Base-by-base conservation (phyloP, 2,888 invertebrate species). In the Acanthoscelides obtectus region DNA sequence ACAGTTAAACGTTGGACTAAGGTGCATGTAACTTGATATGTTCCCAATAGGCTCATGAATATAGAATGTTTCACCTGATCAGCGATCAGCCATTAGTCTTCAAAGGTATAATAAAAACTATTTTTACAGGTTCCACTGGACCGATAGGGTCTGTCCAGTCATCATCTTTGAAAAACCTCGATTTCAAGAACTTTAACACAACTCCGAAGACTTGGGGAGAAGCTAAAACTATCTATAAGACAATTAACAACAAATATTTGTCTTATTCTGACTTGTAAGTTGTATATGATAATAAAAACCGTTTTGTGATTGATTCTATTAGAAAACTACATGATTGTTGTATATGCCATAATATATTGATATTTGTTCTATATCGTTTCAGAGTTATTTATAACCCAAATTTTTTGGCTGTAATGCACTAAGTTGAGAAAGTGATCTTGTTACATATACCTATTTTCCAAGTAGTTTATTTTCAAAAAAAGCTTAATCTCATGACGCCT, bases 191-290 rank as follows among this genome's bases (percentile, higher is more conserved):
- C 66, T 95, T 94, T 85, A 95, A 95, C 79, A 94, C 93, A 0
- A 93, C 94, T 45, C 92, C 95, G 3, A 89, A 94, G 45, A 95
- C 95, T 0, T 95, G 95, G 94, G 90, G 91, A 5, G 89, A 91
- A 78, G 88, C 88, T 78, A 88, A 89, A 77, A 88, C 90, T 68
- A 90, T 90, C 76, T 94, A 94, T 86, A 88, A 91, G 72, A 90
- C 91, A 75, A 93, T 94, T 86, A 90, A 90, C 82, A 89, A 83
- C 63, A 76, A 78, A 5, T 74, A 73, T 63, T 75, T 75, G 65
- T 74, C 77, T 22, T 81, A 79, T 73, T 80, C 80, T 22, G 80
- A 81, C 76, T 80, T 81, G 72, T 80, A 77, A 78, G 27, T 64
- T n/a, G 3, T 45, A 12, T 45, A 45, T 45, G 45, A 17, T 45